Conservation (phyloP, 2,888 invertebrate species). For the Drosophila anceps region DNA sequence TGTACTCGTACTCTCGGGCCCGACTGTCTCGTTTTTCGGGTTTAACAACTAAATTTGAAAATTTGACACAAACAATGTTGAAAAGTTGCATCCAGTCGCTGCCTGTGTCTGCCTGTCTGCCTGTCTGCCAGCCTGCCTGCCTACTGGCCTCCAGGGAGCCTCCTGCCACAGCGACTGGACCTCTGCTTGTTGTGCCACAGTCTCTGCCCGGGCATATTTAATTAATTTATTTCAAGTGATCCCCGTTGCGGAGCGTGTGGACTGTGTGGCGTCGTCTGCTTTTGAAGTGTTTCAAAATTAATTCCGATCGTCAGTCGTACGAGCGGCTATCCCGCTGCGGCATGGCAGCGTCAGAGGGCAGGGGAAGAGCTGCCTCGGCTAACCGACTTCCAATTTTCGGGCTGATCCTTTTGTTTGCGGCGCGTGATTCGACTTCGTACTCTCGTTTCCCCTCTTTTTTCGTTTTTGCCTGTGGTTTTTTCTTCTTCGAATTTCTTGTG, state of each 20-base stretch:
- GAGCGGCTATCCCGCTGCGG: conserved; percentile 52
- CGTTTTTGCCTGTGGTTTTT: conserved; percentile 39
- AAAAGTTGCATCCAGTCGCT: conserved; percentile 35
- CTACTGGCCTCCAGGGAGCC: conserved; percentile 58
- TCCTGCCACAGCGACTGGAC: conserved; percentile 33
- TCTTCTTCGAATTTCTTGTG: conserved; percentile 72
- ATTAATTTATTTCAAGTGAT: conserved; percentile 77
- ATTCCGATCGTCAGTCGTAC: conserved; percentile 76
- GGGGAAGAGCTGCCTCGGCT: conserved; percentile 36
- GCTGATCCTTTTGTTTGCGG: conserved; percentile 60
- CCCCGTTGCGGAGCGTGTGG: conserved; percentile 58
- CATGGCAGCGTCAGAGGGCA: conserved; percentile 40
- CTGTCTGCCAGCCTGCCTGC: conserved; percentile 20
- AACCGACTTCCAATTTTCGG: conserved; percentile 50
- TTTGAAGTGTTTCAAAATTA: conserved; percentile 83
- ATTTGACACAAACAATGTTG: conserved; percentile 79
- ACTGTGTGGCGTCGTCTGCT: conserved; percentile 53
- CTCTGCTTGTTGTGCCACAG: conserved; percentile 10
- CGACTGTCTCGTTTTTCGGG: conserved; percentile 76
- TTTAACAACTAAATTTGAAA: conserved; percentile 81
- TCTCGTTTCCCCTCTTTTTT: not conserved
- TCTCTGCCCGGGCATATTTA: conserved; percentile 65
- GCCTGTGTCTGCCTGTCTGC: too few species aligned
- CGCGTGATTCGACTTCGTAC: conserved; percentile 64
- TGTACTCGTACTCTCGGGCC: conserved; percentile 24